Evolutionary conservation across 1,140 invertebrate genomes (phyloP).

Genomic region (Eurosta solidaginis): DNA sequence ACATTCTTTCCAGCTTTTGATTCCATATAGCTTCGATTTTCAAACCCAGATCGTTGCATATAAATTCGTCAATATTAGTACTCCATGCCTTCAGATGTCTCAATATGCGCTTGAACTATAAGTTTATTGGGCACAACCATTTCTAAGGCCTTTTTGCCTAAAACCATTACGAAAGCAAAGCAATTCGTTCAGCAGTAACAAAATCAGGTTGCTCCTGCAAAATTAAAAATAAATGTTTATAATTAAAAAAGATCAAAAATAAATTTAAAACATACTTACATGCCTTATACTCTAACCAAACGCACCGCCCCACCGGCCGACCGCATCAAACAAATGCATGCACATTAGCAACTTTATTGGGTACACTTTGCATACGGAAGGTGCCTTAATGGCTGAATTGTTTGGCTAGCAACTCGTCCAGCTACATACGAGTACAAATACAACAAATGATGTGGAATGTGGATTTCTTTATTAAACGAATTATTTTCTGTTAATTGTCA

Average conservation of each 20-base stretch:
- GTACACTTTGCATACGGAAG: neutral
- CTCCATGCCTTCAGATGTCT: no score
- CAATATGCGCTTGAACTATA: no score
- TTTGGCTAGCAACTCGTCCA: neutral
- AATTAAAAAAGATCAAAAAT: neutral
- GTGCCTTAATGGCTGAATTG: neutral
- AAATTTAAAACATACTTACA: neutral
- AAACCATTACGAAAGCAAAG: no score
- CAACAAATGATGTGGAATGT: constrained; percentile 31
- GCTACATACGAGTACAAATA: neutral
- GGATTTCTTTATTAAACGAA: constrained; percentile 31
- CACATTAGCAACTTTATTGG: constrained; percentile 7
- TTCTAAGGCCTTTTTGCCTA: no score
- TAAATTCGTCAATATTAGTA: no score
- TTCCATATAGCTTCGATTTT: no score
- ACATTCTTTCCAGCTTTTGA: no score
- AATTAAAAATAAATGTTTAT: neutral
- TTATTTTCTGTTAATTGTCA: constrained; percentile 58
- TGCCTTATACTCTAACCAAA: neutral
- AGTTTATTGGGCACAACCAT: no score
- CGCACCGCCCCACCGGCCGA: no score
- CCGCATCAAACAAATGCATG: constrained; percentile 2
- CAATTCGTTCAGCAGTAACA: neutral
- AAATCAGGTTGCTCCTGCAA: neutral
- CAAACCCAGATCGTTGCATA: no score